These are phyloP conservation scores for Holocentrus rufus DNA, from an alignment of 2,797 vertebrate species.

Conservation along the genomic window DNA sequence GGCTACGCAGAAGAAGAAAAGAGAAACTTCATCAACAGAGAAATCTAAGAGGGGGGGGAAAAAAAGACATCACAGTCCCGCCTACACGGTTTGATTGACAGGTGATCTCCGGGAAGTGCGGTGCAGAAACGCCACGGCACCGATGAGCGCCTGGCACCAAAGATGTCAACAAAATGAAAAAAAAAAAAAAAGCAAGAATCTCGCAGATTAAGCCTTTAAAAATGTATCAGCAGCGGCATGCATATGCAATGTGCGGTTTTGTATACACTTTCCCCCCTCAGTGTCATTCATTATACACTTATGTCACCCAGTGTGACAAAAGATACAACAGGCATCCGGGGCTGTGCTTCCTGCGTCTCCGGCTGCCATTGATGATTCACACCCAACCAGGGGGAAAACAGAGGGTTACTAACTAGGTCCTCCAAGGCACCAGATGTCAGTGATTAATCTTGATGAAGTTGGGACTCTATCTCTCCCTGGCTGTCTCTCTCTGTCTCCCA, in stretches of 20 bases:
- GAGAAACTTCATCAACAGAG: too few relatives aligned
- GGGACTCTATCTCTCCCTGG: slow-evolving; percentile 71
- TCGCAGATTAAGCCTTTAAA: not conserved
- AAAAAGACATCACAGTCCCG: too few relatives aligned
- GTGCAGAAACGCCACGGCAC: too few relatives aligned
- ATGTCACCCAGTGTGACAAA: slow-evolving; percentile 71
- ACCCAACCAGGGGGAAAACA: slow-evolving; percentile 67
- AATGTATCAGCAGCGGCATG: slow-evolving; percentile 26
- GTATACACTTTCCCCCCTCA: slow-evolving; percentile 43
- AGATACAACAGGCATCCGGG: slow-evolving; percentile 68
- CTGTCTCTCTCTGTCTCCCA: slow-evolving; percentile 74
- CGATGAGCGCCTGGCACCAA: too few relatives aligned
- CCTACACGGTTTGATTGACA: too few relatives aligned
- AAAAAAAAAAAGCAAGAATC: too few relatives aligned
- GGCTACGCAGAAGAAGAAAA: too few relatives aligned
- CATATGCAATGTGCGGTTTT: slow-evolving; percentile 31
- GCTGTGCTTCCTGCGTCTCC: slow-evolving; percentile 63
- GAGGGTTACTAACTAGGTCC: slow-evolving; percentile 82
- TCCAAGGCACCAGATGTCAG: slow-evolving; percentile 80
- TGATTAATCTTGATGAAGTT: slow-evolving; percentile 83
- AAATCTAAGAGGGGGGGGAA: too few relatives aligned
- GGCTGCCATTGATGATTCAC: slow-evolving; percentile 77
- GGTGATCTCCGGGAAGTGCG: too few relatives aligned
- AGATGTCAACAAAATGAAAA: too few relatives aligned
- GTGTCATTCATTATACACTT: slow-evolving; percentile 63